Evolutionary conservation across 2,113 vertebrate genomes (phyloP).

Genomic region (Silurus asotus): DNA sequence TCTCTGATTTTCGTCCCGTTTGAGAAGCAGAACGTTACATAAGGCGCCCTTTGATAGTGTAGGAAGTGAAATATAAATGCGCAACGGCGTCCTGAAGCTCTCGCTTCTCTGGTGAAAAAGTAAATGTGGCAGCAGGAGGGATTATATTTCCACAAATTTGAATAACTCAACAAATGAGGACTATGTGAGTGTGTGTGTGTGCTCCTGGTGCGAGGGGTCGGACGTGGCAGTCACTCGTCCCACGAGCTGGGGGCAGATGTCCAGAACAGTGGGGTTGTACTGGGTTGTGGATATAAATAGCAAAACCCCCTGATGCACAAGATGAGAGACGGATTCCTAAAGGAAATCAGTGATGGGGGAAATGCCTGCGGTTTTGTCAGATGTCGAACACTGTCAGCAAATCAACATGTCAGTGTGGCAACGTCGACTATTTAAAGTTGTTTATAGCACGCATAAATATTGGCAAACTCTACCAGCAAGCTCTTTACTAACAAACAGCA

Average conservation of each 20-base stretch:
- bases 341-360: conserved; percentile 25
- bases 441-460: not conserved
- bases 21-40: conserved; percentile 22
- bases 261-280: conserved; percentile 1
- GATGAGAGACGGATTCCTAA: conserved; percentile 56
- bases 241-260: conserved; percentile 20
- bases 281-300: conserved; percentile 57
- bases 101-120: conserved; percentile 5
- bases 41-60: conserved; percentile 46
- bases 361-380: not conserved
- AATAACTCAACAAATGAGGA: conserved; percentile 44
- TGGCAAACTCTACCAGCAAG: not conserved
- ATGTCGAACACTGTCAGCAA: not conserved
- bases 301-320: conserved; percentile 56
- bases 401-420: not conserved
- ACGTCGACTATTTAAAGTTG: not conserved
- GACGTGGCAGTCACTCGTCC: conserved; percentile 20
- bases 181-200: not conserved
- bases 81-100: conserved; percentile 30
- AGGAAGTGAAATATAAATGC: conserved; percentile 65
- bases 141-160: conserved; percentile 49
- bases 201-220: not conserved
- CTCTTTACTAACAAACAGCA: not conserved
- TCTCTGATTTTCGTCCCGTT: conserved; percentile 29
- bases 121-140: not conserved